Base-by-base conservation (phyloP, 2,797 vertebrate genomes). In the Hoplostethus atlanticus region DNA sequence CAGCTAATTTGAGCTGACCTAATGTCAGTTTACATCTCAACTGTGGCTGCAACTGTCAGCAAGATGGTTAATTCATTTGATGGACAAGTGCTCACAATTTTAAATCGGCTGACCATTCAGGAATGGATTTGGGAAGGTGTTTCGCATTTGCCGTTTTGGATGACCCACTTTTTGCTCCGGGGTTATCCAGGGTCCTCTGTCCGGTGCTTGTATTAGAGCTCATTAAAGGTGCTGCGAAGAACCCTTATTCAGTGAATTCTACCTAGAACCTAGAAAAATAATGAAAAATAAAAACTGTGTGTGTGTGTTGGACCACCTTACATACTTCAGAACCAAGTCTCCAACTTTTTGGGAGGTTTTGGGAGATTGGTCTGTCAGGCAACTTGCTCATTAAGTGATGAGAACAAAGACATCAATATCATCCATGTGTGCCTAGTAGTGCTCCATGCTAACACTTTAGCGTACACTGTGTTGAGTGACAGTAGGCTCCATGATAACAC, bases 121-220 rank as follows among this genome's bases (percentile, higher is more conserved):
- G 63, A 76, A 47, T 6, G 48, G 44, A 71, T 46, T 62, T 47
- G 30, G 38, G 54, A 73, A 52, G n/a, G 42, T 58, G 58, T 75
- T 28, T 28, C 28, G 28, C 28, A 28, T 58, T 46, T 71, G 77
- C 68, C 76, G 76, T 67, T 83, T 73, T 83, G 53, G 71, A 67
- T 87, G 84, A 84, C 84, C 86, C 86, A 85, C 75, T 84, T 91
- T 88, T 78, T 52, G 68, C 63, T 80, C 86, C 73, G 62, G 15
- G 63, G 46, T 47, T n/a, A 47, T 47, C 13, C 16, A 44, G 42
- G 28, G 42, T 44, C 42, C 2, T 44, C 11, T 44, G 13, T 47
- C 13, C 16, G 3, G 28, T 31, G 28, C 10, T 13, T 15, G 11
- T 30, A 31, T 54, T 3, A 54, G 3, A 54, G 6, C 10, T 15